Base-by-base conservation (phyloP, 2,797 vertebrate genomes). In the Arrhamphus sclerolepis region DNA sequence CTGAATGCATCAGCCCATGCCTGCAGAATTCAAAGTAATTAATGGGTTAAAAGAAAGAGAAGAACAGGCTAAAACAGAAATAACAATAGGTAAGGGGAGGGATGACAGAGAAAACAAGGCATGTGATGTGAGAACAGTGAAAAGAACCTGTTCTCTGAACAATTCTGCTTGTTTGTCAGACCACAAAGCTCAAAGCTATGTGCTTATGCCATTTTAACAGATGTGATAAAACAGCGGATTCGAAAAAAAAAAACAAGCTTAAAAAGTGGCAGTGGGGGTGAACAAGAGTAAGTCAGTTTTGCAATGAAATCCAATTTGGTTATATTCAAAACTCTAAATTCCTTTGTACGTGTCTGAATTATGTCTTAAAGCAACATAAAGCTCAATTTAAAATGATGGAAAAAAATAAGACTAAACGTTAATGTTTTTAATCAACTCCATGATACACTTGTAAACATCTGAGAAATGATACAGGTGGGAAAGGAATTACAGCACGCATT, bases 1-100 rank as follows among this genome's bases (percentile, higher is more conserved):
- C 98, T 94, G 84, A 99, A 99, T 4, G 97, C 97, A 59, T 99
- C 98, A 0, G 98, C 97, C 98, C 98, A 99, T 0, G 98, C 97
- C 98, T 99, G 86, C 46, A 86, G 26, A 59, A 28, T 1, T 5
- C 16, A 53, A 19, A 50, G 34, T 0, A 24, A 57, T n/a, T 50
- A 53, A 76, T 46, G n/a, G 39, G 29, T 66, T 7, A 39, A 18
- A 49, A 2, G 19, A 44, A 20, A 2, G 49, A 16, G 5, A 14
- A 18, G 7, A 40, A 20, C 0, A 47, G 14, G 7, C 9, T 2
- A 40, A 17, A n/a, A 0, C 13, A 10, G n/a, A 26, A 13, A 46
- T 24, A 39, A 43, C 5, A 61, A 34, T 8, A 21, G 20, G 8
- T 43, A 41, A 46, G 51, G n/a, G 18, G 46, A 66, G 28, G 44